A percentile compares a stretch with the other conserved stretches of the same genome.
Evolutionary conservation across 2,797 vertebrate genomes (phyloP).

Genomic region (Lepidocolaptes lacrymiger): DNA sequence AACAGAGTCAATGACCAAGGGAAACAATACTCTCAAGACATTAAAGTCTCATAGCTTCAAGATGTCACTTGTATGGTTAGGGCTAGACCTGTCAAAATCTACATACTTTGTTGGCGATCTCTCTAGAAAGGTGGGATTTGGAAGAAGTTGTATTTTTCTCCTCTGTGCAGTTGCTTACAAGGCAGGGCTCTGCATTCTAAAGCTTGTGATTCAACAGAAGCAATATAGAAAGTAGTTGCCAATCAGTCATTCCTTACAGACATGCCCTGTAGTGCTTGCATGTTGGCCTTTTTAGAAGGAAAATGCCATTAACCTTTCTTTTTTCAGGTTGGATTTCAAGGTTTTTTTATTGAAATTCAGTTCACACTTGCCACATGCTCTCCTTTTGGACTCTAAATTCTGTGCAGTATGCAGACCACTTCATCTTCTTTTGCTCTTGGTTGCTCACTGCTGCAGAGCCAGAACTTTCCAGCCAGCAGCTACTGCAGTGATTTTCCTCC

Average conservation of each 20-base stretch:
- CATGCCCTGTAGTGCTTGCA: not conserved
- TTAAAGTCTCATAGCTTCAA: not conserved
- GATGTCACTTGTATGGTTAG: not conserved
- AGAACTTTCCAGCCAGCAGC: slow-evolving; percentile 32
- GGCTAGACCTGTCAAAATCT: not conserved
- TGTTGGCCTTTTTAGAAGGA: slow-evolving; percentile 14
- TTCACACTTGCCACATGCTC: slow-evolving; percentile 2
- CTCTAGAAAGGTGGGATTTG: not conserved
- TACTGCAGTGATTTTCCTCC: slow-evolving; percentile 34
- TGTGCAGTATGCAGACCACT: slow-evolving; percentile 6
- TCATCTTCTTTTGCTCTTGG: slow-evolving; percentile 9
- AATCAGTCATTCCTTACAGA: slow-evolving; percentile 46
- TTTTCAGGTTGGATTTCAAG: slow-evolving; percentile 5
- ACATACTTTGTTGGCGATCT: not conserved
- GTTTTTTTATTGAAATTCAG: slow-evolving; percentile 35
- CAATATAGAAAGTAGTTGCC: not conserved
- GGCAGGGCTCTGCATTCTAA: not conserved
- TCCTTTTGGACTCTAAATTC: slow-evolving; percentile 30
- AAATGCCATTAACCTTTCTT: slow-evolving; percentile 36
- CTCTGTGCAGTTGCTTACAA: not conserved
- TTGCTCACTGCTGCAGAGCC: slow-evolving; percentile 12
- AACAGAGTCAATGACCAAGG: not conserved
- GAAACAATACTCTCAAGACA: not conserved
- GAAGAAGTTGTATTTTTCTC: not conserved
- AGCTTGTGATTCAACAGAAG: slow-evolving; percentile 7